Evolutionary conservation across 1,140 invertebrate species (phyloP).

Genomic region (Bombyx mandarina): DNA sequence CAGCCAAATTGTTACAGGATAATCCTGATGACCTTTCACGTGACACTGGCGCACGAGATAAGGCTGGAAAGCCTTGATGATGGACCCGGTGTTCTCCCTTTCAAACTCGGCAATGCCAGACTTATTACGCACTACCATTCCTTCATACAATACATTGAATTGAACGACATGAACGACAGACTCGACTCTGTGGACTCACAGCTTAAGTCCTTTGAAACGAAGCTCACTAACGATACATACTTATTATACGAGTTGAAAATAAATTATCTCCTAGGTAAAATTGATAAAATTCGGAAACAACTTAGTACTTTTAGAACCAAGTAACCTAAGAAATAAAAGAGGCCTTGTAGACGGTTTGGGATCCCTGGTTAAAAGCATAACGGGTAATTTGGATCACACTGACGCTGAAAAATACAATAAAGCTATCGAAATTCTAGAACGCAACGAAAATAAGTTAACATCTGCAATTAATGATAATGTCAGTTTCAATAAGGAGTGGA

Average conservation of each 20-base stretch:
- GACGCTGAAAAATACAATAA: slow-evolving; percentile 14
- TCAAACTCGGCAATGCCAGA: slow-evolving; percentile 11
- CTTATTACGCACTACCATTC: slow-evolving; percentile 12
- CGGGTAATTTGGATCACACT: slow-evolving; percentile 16
- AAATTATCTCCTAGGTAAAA: slow-evolving; percentile 8
- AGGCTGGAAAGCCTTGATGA: slow-evolving; percentile 14
- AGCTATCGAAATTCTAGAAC: slow-evolving; percentile 11
- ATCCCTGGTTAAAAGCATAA: slow-evolving; percentile 16
- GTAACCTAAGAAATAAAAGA: slow-evolving; percentile 9
- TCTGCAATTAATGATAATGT: slow-evolving; percentile 11
- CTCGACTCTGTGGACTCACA: slow-evolving; percentile 7
- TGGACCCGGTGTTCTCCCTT: slow-evolving; percentile 16
- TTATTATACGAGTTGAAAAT: slow-evolving; percentile 12
- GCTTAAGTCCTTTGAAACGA: slow-evolving; percentile 4
- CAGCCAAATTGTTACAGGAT: slow-evolving; percentile 17
- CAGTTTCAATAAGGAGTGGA: slow-evolving; percentile 14
- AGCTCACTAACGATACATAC: slow-evolving; percentile 7
- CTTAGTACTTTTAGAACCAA: slow-evolving; percentile 10
- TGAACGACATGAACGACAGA: slow-evolving; percentile 9
- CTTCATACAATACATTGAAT: slow-evolving; percentile 13
- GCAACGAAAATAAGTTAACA: slow-evolving; percentile 11
- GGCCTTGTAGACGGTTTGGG: slow-evolving; percentile 16
- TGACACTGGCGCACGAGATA: slow-evolving; percentile 15
- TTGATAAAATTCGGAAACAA: slow-evolving; percentile 5
- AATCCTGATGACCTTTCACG: neutral